phyloP scores from a whole-genome alignment of 2,113 vertebrate species.

The Tyrannus savana region DNA sequence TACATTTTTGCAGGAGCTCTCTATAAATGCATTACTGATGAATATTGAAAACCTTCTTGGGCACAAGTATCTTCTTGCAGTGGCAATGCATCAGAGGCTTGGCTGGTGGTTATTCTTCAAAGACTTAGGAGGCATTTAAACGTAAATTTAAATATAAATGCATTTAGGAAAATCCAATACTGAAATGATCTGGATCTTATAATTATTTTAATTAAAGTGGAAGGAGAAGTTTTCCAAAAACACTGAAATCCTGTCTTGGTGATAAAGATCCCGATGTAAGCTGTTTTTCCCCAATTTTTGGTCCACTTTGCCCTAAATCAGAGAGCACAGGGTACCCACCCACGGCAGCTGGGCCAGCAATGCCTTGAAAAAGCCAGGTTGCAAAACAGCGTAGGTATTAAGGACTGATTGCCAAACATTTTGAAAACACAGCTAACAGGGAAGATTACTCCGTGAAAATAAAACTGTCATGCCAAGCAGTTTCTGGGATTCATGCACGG shows the following conservation, averaged over 20 bases:
- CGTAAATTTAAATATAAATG: slow-evolving; percentile 34
- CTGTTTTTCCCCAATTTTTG: background rate
- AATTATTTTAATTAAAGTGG: slow-evolving; percentile 27
- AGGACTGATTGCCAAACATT: background rate
- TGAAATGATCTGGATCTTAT: background rate
- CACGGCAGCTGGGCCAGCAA: background rate
- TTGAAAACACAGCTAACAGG: background rate
- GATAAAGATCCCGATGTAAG: background rate
- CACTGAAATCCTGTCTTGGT: background rate
- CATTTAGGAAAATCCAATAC: slow-evolving; percentile 37
- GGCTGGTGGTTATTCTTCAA: slow-evolving; percentile 39
- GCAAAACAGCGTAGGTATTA: background rate
- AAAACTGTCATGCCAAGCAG: background rate
- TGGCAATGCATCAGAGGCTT: background rate
- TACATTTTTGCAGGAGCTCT: slow-evolving; percentile 16
- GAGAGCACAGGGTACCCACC: background rate
- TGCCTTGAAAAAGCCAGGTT: background rate
- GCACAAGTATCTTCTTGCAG: slow-evolving; percentile 58
- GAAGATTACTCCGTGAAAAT: background rate
- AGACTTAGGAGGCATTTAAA: background rate
- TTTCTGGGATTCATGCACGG: background rate
- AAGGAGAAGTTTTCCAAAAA: background rate
- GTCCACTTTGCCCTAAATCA: background rate
- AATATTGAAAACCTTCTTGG: slow-evolving; percentile 42
- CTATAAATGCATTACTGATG: slow-evolving; percentile 10